These are phyloP conservation scores for Nymphalis urticae DNA, from an alignment of 2,888 invertebrate species.

Conservation along the genomic window DNA sequence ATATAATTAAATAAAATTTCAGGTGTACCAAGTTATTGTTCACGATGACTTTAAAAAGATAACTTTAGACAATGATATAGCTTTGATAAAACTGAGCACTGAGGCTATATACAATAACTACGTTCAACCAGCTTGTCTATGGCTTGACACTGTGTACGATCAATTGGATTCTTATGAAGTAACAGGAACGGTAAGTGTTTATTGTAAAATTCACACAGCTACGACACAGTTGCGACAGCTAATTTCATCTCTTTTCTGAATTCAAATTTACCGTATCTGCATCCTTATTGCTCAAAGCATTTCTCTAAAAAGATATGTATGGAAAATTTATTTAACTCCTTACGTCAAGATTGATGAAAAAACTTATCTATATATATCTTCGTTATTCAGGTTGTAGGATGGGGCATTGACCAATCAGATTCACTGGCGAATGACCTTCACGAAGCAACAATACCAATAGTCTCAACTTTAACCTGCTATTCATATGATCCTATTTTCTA, in stretches of 20 bases:
- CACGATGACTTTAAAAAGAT: conserved; percentile 32
- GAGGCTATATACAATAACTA: conserved; percentile 40
- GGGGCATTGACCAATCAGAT: conserved; percentile 22
- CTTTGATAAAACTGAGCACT: conserved; percentile 42
- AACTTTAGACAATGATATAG: conserved; percentile 43
- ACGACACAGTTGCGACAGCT: no score
- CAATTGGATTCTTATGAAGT: conserved; percentile 12
- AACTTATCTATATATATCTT: not conserved
- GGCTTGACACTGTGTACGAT: conserved; percentile 35
- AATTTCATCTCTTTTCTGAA: no score
- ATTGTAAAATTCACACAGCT: no score
- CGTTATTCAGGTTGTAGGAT: conserved; percentile 14
- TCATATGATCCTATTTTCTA: conserved; percentile 28
- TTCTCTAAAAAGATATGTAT: no score
- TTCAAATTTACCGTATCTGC: no score
- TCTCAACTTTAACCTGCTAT: conserved; percentile 13
- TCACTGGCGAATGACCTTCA: conserved; percentile 13
- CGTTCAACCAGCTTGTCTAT: conserved; percentile 48
- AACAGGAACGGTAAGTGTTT: conserved; percentile 17
- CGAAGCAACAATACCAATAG: conserved; percentile 17
- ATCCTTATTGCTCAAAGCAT: no score
- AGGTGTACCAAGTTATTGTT: conserved; percentile 31
- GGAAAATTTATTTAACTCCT: no score
- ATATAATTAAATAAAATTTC: not conserved
- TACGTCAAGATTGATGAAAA: no score